phyloP scores from a whole-genome alignment of 92 coral and sea anemone species.

The Micromussa lordhowensis region DNA sequence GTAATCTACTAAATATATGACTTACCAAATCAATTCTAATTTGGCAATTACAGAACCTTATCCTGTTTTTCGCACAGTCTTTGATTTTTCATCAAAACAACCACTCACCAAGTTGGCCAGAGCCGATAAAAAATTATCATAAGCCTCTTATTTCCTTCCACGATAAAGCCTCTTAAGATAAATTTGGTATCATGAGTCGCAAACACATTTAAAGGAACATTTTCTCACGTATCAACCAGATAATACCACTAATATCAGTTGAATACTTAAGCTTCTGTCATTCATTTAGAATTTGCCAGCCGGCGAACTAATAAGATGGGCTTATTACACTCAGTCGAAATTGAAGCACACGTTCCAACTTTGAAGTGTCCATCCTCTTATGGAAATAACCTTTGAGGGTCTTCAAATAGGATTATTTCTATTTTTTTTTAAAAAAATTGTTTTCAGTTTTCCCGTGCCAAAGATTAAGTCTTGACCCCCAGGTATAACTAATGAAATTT shows the following conservation, averaged over 20 bases:
- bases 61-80: not conserved
- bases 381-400: not conserved
- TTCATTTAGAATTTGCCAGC: not conserved
- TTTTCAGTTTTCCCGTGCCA: not conserved
- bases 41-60: not conserved
- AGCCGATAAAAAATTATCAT: not conserved
- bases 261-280: not conserved
- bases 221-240: not conserved
- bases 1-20: no score
- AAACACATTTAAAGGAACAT: not conserved
- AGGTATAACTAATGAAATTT: no score
- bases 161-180: not conserved
- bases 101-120: not conserved
- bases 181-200: not conserved
- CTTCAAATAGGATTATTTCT: not conserved
- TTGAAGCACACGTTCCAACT: not conserved
- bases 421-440: not conserved
- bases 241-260: not conserved
- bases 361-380: not conserved
- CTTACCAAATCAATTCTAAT: not conserved
- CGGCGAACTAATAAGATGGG: not conserved
- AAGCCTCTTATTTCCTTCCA: not conserved
- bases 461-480: not conserved
- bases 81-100: not conserved
- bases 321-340: not conserved